Evolutionary conservation across 2,113 vertebrate species (phyloP).

Genomic region (Hepsetus odoe): DNA sequence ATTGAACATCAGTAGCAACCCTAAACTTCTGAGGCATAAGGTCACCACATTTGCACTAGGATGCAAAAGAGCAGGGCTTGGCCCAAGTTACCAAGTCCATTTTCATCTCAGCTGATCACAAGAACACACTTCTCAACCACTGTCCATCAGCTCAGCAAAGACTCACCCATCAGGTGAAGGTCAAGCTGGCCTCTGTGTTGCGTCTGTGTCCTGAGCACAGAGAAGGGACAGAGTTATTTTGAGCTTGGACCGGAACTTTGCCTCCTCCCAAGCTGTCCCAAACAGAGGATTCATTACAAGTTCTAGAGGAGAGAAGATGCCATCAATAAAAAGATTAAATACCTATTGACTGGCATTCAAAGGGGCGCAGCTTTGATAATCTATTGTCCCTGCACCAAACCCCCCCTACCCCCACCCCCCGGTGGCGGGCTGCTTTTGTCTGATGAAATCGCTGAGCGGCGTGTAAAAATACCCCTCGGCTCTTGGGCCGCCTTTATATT

Average conservation of each 20-base stretch:
- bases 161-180: slow-evolving; percentile 41
- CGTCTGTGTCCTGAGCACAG: slow-evolving; percentile 65
- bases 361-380: slow-evolving; percentile 81
- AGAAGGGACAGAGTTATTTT: slow-evolving; percentile 71
- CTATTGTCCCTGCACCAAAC: slow-evolving; percentile 80
- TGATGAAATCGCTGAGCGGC: slow-evolving; percentile 85
- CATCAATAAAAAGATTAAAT: slow-evolving; percentile 81
- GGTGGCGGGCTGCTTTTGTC: slow-evolving; percentile 80
- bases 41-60: not conserved
- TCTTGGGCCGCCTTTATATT: slow-evolving; percentile 47
- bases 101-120: slow-evolving; percentile 2
- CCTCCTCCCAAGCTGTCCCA: slow-evolving; percentile 67
- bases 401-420: slow-evolving; percentile 65
- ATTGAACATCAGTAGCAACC: slow-evolving; percentile 16
- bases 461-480: slow-evolving; percentile 82
- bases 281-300: slow-evolving; percentile 75
- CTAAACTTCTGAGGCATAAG: slow-evolving; percentile 20
- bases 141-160: not conserved
- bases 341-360: slow-evolving; percentile 81
- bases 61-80: not conserved
- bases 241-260: slow-evolving; percentile 58
- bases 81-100: not conserved
- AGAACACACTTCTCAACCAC: slow-evolving; percentile 31
- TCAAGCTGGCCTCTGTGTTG: slow-evolving; percentile 40
- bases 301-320: slow-evolving; percentile 72